Percentiles rank a stretch among this genome's conserved stretches.
These are phyloP conservation scores for Galeopsomyia nigrocyanea DNA, from an alignment of 2,888 invertebrate species.

Conservation along the genomic window DNA sequence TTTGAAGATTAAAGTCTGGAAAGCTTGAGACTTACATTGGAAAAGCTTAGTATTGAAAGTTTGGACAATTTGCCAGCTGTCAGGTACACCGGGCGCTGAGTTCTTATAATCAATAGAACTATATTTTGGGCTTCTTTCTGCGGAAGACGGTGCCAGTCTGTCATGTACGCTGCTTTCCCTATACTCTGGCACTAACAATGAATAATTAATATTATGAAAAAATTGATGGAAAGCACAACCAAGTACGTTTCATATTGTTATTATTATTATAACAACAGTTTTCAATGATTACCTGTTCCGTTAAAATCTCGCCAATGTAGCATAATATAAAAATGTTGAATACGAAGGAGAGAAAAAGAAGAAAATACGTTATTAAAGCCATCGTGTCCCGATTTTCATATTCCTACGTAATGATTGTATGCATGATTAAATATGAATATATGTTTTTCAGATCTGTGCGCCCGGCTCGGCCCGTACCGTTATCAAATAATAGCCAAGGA, in stretches of 20 bases:
- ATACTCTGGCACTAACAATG: constrained; percentile 53
- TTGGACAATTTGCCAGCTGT: constrained; percentile 56
- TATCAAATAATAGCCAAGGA: constrained; percentile 15
- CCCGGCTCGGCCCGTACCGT: neutral
- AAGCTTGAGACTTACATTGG: constrained; percentile 50
- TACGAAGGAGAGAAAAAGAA: constrained; percentile 9
- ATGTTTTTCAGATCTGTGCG: neutral
- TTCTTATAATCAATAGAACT: constrained; percentile 51
- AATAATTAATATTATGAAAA: no score
- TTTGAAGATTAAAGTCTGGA: no score
- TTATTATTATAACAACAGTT: no score
- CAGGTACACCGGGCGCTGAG: constrained; percentile 51
- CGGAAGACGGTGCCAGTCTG: constrained; percentile 56
- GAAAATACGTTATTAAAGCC: neutral
- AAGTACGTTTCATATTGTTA: no score
- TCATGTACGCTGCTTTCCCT: constrained; percentile 53
- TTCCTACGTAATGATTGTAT: constrained; percentile 6
- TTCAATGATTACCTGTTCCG: constrained; percentile 31
- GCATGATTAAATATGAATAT: neutral
- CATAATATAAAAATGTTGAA: constrained; percentile 44
- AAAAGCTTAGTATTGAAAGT: constrained; percentile 56
- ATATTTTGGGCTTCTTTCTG: constrained; percentile 49
- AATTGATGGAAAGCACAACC: no score
- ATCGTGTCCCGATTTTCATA: constrained; percentile 15
- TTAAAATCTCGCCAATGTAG: constrained; percentile 42